Evolutionary conservation across 2,113 vertebrate genomes (phyloP), one percentile per base, ranked within the genome.

Genomic region (Pardalotus punctatus): DNA sequence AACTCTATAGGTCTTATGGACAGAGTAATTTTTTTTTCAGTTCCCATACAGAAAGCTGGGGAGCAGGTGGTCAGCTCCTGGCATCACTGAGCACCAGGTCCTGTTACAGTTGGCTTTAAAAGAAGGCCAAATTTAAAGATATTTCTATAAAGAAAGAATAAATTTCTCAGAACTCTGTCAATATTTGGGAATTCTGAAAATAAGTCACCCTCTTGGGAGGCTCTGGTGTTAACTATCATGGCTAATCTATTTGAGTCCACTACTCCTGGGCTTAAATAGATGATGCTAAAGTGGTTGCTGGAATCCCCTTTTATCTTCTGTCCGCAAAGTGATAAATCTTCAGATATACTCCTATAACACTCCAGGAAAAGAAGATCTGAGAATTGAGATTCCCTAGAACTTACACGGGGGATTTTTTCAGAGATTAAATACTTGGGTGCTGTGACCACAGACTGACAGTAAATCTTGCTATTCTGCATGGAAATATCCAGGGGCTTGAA

Each of bases 251-350:
- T 94, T 93, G 62, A 72, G 29, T 77, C 42, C 65, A 40, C n/a
- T 61, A 29, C 9, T 85, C 27, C 42, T 61, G 28, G 25, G 9
- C 25, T 93, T 86, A 58, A 87, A 72, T 11, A 69, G 35, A 80
- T 48, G 6, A 57, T 56, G 14, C 64, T 57, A 47, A 66, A 96
- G 54, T 31, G 13, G 35, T 58, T 90, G 29, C n/a, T 92, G 76
- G 43, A 93, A 95, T 90, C 31, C 23, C 31, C 50, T 95, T 96
- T 90, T 86, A 57, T 88, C 74, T 93, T 88, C 53, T 64, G 35
- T 62, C 69, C 90, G 28, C 21, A 86, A 88, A 83, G 54, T 1
- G 3, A 83, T 58, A 81, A 77, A 86, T 90, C 45, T 65, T 58
- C 42, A 67, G 35, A 31, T 66, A 58, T 23, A 33, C 3, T 69